Base-by-base conservation (phyloP, 2,797 vertebrate genomes). In the Myioborus miniatus region DNA sequence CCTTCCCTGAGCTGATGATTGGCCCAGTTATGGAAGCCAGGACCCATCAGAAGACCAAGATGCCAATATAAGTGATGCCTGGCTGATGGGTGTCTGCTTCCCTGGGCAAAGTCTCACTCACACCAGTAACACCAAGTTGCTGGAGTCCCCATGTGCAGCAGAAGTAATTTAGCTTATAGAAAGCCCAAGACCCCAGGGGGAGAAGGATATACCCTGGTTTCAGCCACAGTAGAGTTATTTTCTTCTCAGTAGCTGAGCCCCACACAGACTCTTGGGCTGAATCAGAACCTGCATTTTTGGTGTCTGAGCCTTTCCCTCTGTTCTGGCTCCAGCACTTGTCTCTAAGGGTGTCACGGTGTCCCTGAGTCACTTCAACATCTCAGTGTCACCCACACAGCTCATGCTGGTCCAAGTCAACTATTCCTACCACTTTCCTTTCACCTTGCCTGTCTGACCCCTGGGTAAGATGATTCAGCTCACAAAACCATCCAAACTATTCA, bases 11-110 rank as follows among this genome's bases (percentile, higher is more conserved):
- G 49, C n/a, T 46, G 21, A 4, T 5, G 11, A 19, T 1, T 2
- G 8, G 13, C 24, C 15, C 14, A 4, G 18, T 58, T 36, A 8
- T 6, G 9, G 74, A 43, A 72, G 30, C 36, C 41, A 41, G 43
- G 72, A 23, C 13, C 21, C 46, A 58, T 24, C n/a, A 90, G 69
- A 39, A 49, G 8, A n/a, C 2, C 5, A 29, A 11, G 41, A 44
- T 34, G 9, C 29, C 74, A 43, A 19, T 1, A 0, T 0, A 9
- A 30, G 20, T 22, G 26, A 30, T 53, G 15, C 17, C 52, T n/a
- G 46, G 58, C 37, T 36, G 7, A 14, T 5, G 2, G 13, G 11
- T 29, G 15, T 4, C 32, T 41, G 27, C 62, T 27, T 71, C 46
- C 53, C 17, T 5, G 32, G 41, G 4, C 7, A 13, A 50, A 22